Evolutionary conservation across 2,888 invertebrate species (phyloP).

Genomic region (Andrena fulva): DNA sequence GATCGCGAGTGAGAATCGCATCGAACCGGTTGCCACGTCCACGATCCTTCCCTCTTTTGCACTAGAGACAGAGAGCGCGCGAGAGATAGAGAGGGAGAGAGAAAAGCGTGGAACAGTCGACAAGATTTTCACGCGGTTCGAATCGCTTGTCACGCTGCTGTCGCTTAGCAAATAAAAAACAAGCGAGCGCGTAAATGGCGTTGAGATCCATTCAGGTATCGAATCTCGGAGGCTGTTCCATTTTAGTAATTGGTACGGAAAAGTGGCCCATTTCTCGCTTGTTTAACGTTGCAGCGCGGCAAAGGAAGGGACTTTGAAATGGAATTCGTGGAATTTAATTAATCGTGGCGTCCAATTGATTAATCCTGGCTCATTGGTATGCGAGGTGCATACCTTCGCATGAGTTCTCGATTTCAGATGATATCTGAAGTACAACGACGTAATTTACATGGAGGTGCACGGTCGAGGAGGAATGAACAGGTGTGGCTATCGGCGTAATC

Average conservation of each 20-base stretch:
- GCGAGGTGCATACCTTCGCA: no score
- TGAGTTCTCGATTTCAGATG: neutral
- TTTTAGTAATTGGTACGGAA: neutral
- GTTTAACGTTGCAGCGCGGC: neutral
- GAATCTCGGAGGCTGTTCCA: neutral
- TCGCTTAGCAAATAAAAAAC: conserved; percentile 13
- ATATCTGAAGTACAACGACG: neutral
- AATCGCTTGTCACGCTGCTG: conserved; percentile 24
- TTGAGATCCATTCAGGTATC: neutral
- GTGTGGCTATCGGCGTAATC: conserved; percentile 15
- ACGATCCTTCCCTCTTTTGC: conserved; percentile 74
- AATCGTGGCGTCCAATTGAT: neutral
- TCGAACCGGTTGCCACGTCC: conserved; percentile 75
- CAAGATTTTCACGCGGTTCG: conserved; percentile 53
- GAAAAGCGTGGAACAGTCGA: conserved; percentile 25
- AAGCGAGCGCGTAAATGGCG: neutral
- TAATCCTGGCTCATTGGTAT: neutral
- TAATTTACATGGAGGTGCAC: neutral
- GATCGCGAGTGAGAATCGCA: conserved; percentile 80
- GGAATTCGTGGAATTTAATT: neutral
- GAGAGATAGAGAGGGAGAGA: conserved; percentile 3
- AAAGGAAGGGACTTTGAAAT: neutral
- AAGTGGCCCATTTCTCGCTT: neutral
- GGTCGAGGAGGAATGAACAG: neutral
- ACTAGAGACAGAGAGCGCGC: conserved; percentile 1